These are phyloP conservation scores for Thymelicus sylvestris DNA, from an alignment of 2,888 invertebrate genomes.

Conservation along the genomic window DNA sequence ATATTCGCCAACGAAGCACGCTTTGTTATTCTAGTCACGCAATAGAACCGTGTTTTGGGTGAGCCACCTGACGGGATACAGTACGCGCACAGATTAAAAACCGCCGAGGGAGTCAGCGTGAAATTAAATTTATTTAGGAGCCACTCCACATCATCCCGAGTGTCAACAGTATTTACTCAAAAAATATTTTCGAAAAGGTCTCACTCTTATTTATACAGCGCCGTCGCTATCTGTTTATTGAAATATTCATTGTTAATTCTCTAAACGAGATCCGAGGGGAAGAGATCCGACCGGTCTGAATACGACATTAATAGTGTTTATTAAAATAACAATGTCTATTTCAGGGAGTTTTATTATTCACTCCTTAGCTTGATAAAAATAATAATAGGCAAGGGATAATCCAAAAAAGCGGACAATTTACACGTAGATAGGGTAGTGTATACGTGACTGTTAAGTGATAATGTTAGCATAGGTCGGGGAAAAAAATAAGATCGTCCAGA, in stretches of 20 bases:
- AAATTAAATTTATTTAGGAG: constrained; percentile 83
- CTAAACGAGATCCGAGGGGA: constrained; percentile 68
- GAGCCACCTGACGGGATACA: constrained; percentile 60
- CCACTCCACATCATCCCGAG: constrained; percentile 70
- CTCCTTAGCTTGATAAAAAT: constrained; percentile 39
- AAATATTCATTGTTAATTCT: constrained; percentile 83
- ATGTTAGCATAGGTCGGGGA: constrained; percentile 74
- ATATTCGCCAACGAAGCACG: constrained; percentile 45
- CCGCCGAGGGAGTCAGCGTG: constrained; percentile 61
- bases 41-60: constrained; percentile 54
- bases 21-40: constrained; percentile 65
- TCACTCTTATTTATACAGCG: constrained; percentile 77
- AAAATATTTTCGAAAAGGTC: constrained; percentile 78
- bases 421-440: constrained; percentile 65
- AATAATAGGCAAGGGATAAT: constrained; percentile 62
- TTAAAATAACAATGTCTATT: constrained; percentile 77
- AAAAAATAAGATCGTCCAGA: constrained; percentile 64
- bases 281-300: constrained; percentile 67
- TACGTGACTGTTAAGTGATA: constrained; percentile 55
- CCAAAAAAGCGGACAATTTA: constrained; percentile 61
- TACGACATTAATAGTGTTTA: constrained; percentile 75
- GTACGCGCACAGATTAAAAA: constrained; percentile 72
- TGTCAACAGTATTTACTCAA: constrained; percentile 79
- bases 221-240: constrained; percentile 74
- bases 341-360: constrained; percentile 57